Evolutionary conservation across 2,113 vertebrate species (phyloP).

Genomic region (Baryphthengus martii): DNA sequence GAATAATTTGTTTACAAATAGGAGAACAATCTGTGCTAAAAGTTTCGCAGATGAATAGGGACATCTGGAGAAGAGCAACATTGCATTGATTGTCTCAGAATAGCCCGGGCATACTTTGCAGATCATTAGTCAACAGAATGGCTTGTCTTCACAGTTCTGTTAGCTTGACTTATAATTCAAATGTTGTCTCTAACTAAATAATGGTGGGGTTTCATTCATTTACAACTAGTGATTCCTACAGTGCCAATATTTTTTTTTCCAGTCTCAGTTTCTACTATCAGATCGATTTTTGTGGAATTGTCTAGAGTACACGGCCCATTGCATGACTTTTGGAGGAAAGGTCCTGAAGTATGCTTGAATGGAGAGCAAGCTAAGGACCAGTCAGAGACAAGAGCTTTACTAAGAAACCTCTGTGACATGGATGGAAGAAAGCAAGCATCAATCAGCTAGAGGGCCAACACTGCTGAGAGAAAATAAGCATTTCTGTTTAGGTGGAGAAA

Average conservation of each 20-base stretch:
- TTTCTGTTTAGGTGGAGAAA: neutral
- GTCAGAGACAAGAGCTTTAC: neutral
- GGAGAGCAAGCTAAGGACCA: neutral
- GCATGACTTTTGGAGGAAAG: neutral
- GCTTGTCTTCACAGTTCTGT: neutral
- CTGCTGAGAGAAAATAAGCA: neutral
- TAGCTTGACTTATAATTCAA: neutral
- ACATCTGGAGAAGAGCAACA: conserved; percentile 25
- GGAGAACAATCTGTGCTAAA: conserved; percentile 40
- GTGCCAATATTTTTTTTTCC: neutral
- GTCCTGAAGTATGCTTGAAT: neutral
- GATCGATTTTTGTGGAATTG: neutral
- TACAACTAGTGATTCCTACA: neutral
- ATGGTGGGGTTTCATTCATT: neutral
- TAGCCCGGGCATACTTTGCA: neutral
- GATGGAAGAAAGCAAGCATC: neutral
- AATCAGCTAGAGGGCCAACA: neutral
- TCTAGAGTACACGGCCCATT: neutral
- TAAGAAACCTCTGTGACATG: neutral
- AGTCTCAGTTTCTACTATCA: neutral
- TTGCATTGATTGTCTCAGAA: neutral
- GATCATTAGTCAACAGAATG: neutral
- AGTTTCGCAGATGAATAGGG: conserved; percentile 43
- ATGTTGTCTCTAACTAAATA: neutral
- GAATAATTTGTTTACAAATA: conserved; percentile 61